Base-by-base conservation (phyloP, 2,888 invertebrate genomes). In the Hartigia nigra region DNA sequence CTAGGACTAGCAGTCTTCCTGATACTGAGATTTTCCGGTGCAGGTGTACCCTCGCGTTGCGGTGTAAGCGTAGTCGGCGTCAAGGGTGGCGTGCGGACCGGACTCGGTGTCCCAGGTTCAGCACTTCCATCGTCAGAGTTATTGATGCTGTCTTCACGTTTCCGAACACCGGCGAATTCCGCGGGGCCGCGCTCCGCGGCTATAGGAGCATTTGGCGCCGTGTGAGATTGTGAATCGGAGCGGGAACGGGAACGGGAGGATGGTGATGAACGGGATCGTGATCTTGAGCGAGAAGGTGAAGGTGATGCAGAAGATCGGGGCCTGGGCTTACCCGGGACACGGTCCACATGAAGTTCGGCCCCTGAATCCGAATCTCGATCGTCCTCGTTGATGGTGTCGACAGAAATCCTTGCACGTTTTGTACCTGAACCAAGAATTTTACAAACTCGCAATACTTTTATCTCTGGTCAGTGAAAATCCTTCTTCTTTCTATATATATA, bases 1-100 rank as follows among this genome's bases (percentile, higher is more conserved):
- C 31, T 31, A 4, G 78, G 74, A 87, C 93, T 92, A 12, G 90
- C 84, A 12, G 92, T 92, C 86, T 95, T 96, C 87, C 97, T 96
- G 86, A 97, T 93, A 39, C 96, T 96, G 0, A 97, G 93, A 91
- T 97, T 97, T 90, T 97, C 97, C 0, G 97, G 97, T 0, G 95
- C 95, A 0, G 95, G 93, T 11, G 91, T 89, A 78, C 88, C 90
- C 78, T 88, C 89, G 76, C 90, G 84, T 78, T 91, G 89, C 9
- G 90, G 90, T 4, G 89, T 90, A 37, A 89, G 81, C 9, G 55
- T 55, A 12, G 89, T 87, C 34, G 90, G 88, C 70, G 90, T 90
- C 31, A 90, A 80, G 5, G 90, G 90, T 31, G 91, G 90, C 4
- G 91, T 91, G 76, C 90, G 87, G 69, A 87, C 87, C 31, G 91